Evolutionary conservation across 1,140 invertebrate species (phyloP).

Genomic region (Drosophila quadrilineata): DNA sequence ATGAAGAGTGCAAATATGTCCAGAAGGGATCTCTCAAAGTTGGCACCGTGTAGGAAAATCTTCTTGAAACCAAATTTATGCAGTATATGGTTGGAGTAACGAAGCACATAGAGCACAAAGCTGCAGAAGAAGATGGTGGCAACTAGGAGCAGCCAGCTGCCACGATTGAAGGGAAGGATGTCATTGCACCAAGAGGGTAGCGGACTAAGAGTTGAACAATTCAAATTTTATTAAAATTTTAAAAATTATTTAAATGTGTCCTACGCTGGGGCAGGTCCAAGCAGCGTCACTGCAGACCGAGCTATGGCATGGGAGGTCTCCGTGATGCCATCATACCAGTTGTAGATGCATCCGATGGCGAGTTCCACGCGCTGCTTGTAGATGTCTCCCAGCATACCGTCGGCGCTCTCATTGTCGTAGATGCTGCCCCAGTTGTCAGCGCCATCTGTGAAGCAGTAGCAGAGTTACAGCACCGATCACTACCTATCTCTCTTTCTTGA

Average conservation of each 20-base stretch:
- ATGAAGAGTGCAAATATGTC: conserved; percentile 76
- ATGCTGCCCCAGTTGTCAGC: conserved; percentile 73
- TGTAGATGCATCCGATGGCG: conserved; percentile 77
- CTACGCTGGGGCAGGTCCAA: conserved; percentile 70
- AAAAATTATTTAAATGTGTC: neutral
- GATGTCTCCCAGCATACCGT: conserved; percentile 65
- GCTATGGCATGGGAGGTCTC: conserved; percentile 68
- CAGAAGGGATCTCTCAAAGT: conserved; percentile 51
- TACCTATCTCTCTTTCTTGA: too few species aligned
- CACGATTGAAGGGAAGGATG: conserved; percentile 57
- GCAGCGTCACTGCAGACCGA: conserved; percentile 67
- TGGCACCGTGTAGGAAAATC: conserved; percentile 29
- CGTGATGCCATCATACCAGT: conserved; percentile 73
- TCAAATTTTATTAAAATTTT: neutral
- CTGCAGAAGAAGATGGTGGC: conserved; percentile 45
- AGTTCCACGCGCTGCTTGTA: conserved; percentile 71
- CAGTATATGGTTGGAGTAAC: conserved; percentile 28
- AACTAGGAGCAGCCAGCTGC: conserved; percentile 61
- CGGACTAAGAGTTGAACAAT: conserved; percentile 9
- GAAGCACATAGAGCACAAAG: conserved; percentile 45
- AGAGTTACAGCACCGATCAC: neutral
- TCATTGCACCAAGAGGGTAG: conserved; percentile 64
- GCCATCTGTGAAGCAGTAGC: conserved; percentile 42
- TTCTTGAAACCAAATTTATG: neutral
- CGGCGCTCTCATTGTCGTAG: conserved; percentile 64